Base-by-base conservation (phyloP, 2,888 invertebrate genomes). In the Nephrotoma appendiculata region DNA sequence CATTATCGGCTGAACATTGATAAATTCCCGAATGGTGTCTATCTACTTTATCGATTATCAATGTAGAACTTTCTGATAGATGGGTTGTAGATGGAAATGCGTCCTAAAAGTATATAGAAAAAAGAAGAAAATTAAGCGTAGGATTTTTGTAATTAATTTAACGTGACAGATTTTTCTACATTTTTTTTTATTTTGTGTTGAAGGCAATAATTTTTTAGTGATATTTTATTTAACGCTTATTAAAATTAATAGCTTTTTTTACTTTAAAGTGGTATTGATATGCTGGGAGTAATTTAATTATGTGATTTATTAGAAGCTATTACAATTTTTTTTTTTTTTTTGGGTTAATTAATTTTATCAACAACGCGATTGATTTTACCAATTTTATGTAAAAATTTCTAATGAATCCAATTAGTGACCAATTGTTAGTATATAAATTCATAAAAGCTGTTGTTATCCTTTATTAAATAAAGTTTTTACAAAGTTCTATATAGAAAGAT, bases 1-100 rank as follows among this genome's bases (percentile, higher is more conserved):
- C 93, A 89, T 93, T 93, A 88, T 92, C 92, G 57, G 93, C 93
- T 11, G 92, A 92, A 88, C 93, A 93, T 89, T 93, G 92, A 89
- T 93, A 93, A 86, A 92, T 90, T 9, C 93, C 93, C 11, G 92
- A 92, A 88, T 93, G 92, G 89, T 92, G 92, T 88, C 93, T 90
- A 89, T 93, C 93, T 83, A 93, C 92, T 87, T 92, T 92, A 88
- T 93, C 92, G 87, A 93, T 90, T 87, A 92, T 92, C 88, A 93
- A 90, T 86, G 92, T 92, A 86, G 92, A 92, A 87, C 93, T 93
- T 88, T 92, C 92, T 42, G 92, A 91, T 15, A 92, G 90, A 89
- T 92, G 92, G 57, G 91, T 91, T 52, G 91, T 90, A 1, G 91
- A 91, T 31, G 91, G 90, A 88, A 91, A 91, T 52, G 91, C 90